Percentiles rank a stretch among this genome's conserved stretches.
phyloP scores from a whole-genome alignment of 2,113 vertebrate species.

The Synodontis membranacea region DNA sequence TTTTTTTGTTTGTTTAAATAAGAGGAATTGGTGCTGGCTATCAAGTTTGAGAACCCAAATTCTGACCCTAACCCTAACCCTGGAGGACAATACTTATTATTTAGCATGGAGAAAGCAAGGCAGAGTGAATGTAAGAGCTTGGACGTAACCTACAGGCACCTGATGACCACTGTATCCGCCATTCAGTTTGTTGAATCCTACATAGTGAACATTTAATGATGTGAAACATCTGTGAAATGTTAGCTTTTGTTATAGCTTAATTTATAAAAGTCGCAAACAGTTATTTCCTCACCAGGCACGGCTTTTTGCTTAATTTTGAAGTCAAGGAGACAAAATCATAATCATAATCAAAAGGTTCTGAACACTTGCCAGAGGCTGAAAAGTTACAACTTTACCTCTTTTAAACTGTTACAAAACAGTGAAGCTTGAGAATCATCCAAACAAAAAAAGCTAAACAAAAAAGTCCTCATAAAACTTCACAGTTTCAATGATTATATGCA shows the following conservation, averaged over 20 bases:
- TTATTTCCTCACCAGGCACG: neutral
- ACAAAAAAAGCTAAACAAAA: neutral
- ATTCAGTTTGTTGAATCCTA: too few species aligned
- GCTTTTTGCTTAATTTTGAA: neutral
- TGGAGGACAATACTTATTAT: too few species aligned
- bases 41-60: too few species aligned
- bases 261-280: neutral
- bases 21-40: too few species aligned
- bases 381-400: neutral
- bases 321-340: neutral
- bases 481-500: neutral
- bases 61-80: too few species aligned
- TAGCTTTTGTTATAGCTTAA: neutral
- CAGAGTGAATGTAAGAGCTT: too few species aligned
- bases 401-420: neutral
- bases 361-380: neutral
- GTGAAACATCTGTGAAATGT: neutral
- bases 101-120: too few species aligned
- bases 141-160: too few species aligned
- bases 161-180: too few species aligned
- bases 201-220: too few species aligned
- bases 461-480: neutral
- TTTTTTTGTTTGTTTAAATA: too few species aligned
- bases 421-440: neutral
- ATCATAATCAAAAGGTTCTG: neutral